These are phyloP conservation scores for Apus apus DNA, from an alignment of 2,113 vertebrate species.

Conservation along the genomic window DNA sequence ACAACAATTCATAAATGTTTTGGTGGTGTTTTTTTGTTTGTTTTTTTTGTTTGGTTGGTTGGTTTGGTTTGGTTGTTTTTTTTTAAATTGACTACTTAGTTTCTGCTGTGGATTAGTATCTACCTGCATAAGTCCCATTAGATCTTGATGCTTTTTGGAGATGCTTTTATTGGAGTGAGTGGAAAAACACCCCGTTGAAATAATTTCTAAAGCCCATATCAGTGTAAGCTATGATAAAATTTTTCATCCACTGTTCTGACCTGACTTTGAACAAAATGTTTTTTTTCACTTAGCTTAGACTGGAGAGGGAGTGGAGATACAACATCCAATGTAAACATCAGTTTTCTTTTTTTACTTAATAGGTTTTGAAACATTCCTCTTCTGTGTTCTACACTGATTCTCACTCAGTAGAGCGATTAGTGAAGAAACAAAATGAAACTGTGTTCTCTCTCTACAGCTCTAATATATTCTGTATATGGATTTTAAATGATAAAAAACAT, in stretches of 20 bases:
- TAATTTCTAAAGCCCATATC: background rate
- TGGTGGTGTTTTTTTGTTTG: too few species aligned
- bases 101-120: background rate
- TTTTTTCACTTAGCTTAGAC: background rate
- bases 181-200: background rate
- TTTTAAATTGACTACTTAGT: background rate
- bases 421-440: background rate
- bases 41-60: too few species aligned
- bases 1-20: background rate
- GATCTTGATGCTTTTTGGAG: background rate
- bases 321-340: background rate
- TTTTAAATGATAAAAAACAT: background rate
- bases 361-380: slow-evolving; percentile 31
- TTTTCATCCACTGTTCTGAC: background rate
- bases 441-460: background rate
- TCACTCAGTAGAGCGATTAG: background rate
- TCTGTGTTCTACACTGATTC: background rate
- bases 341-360: background rate
- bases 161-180: background rate
- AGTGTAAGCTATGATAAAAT: background rate
- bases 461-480: background rate
- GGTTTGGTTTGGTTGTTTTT: too few species aligned
- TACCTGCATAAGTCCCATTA: background rate
- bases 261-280: background rate
- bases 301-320: background rate